A percentile compares a stretch with the other conserved stretches of the same genome.
Conservation (phyloP, 2,797 vertebrate species). For the Muraenolepis orangiensis region DNA sequence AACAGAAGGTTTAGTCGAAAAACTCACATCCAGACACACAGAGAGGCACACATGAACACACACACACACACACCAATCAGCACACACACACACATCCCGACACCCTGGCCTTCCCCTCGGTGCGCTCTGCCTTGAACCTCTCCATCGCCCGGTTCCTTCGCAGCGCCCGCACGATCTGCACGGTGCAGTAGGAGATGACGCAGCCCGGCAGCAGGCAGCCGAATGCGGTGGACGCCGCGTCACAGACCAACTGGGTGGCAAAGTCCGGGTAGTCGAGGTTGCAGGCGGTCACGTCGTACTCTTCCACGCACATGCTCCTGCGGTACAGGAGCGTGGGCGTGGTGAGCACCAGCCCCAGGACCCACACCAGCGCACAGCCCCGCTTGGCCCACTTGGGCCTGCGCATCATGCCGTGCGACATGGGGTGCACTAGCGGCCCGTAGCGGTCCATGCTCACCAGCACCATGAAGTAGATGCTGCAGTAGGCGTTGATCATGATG, state of each 20-base stretch:
- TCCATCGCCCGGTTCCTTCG: conserved; percentile 42
- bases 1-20: too few relatives aligned
- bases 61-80: neutral
- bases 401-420: conserved; percentile 73
- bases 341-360: too few relatives aligned
- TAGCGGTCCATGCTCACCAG: too few relatives aligned
- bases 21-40: too few relatives aligned
- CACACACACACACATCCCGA: neutral
- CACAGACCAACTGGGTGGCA: conserved; percentile 13
- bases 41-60: neutral
- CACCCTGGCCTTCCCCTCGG: conserved; percentile 67
- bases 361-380: too few relatives aligned
- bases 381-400: conserved; percentile 66
- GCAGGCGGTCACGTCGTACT: too few relatives aligned
- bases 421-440: conserved; percentile 75
- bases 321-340: too few relatives aligned
- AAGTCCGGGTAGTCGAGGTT: conserved; percentile 56
- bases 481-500: conserved; percentile 78
- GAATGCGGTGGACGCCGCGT: conserved; percentile 60
- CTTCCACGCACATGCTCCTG: too few relatives aligned
- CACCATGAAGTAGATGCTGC: conserved; percentile 84
- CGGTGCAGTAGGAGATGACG: conserved; percentile 77
- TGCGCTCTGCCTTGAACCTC: conserved; percentile 63
- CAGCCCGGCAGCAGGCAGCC: conserved; percentile 75
- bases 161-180: conserved; percentile 74